Evolutionary conservation across 2,113 vertebrate species (phyloP).

Genomic region (Crotalus horridus): DNA sequence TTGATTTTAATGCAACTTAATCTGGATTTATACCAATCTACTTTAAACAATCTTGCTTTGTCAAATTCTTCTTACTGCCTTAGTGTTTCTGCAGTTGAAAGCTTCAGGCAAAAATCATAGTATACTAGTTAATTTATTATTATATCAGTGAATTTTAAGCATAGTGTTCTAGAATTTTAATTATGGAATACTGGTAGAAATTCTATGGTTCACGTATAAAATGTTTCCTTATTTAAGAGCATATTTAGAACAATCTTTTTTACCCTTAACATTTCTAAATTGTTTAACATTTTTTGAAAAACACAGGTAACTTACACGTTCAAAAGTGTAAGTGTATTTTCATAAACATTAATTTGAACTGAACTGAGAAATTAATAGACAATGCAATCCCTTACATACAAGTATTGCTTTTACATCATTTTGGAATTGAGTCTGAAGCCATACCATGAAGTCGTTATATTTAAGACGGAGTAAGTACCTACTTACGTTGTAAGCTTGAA

Average conservation of each 20-base stretch:
- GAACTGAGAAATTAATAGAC: neutral
- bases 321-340: neutral
- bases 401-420: neutral
- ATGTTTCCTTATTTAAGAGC: neutral
- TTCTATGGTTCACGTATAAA: neutral
- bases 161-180: neutral
- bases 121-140: neutral
- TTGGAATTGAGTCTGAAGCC: neutral
- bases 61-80: neutral
- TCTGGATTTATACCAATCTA: neutral
- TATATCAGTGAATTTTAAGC: neutral
- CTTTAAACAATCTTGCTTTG: neutral
- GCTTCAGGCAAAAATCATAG: neutral
- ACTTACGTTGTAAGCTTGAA: neutral
- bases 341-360: neutral
- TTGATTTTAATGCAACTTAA: neutral
- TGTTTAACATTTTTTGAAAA: neutral
- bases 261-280: neutral
- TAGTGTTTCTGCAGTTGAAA: neutral
- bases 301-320: neutral
- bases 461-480: neutral
- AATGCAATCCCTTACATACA: neutral
- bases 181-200: neutral
- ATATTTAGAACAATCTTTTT: neutral
- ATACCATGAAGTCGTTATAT: neutral